A percentile compares a stretch with the other conserved stretches of the same genome.
Evolutionary conservation across 2,797 vertebrate genomes (phyloP).

Genomic region (Natrix natrix): DNA sequence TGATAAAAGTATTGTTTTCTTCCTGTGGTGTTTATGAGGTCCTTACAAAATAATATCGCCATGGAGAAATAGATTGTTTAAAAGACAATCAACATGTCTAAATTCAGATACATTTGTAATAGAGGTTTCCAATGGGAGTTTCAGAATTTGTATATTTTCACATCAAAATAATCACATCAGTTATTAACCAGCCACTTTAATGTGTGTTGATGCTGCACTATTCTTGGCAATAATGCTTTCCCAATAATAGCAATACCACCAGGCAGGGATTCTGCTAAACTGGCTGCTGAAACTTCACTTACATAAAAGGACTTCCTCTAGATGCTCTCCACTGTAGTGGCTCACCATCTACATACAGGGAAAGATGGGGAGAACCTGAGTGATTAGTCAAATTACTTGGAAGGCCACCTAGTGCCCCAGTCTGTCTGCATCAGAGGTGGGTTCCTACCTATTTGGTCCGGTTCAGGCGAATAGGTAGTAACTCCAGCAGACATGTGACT

Average conservation of each 20-base stretch:
- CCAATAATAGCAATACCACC: not conserved
- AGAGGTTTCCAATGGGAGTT: not conserved
- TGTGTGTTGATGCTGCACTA: not conserved
- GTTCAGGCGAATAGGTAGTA: no score
- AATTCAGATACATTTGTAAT: not conserved
- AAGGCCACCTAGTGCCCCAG: not conserved
- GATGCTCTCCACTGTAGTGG: not conserved
- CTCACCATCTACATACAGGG: not conserved
- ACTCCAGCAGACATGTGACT: no score
- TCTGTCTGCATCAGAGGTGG: not conserved
- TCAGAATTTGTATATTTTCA: not conserved
- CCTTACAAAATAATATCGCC: not conserved
- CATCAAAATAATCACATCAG: not conserved
- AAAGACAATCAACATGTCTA: not conserved
- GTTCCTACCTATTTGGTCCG: no score
- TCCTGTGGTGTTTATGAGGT: not conserved
- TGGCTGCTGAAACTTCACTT: not conserved
- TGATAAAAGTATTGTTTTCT: not conserved
- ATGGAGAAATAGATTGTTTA: not conserved
- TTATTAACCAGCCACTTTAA: not conserved
- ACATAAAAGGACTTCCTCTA: not conserved
- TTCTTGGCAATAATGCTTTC: not conserved
- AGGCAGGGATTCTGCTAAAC: not conserved
- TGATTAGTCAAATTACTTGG: not conserved
- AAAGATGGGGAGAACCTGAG: not conserved